A percentile compares a stretch with the other conserved stretches of the same genome.
Evolutionary conservation across 2,113 vertebrate species (phyloP).

Genomic region (Erythrocercus mccallii): DNA sequence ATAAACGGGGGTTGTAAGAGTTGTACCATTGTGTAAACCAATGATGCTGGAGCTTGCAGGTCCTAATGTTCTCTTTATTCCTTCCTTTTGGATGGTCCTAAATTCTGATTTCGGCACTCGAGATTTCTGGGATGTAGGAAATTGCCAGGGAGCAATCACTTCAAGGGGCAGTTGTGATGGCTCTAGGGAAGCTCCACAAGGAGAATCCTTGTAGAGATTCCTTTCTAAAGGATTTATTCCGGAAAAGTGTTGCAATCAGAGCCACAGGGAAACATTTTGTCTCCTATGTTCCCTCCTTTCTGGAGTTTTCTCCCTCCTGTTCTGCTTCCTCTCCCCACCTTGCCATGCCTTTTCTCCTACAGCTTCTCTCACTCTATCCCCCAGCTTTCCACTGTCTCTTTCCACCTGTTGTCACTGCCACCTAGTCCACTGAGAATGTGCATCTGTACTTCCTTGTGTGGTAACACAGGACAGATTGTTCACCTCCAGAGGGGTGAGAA

Average conservation of each 20-base stretch:
- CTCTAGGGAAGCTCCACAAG: not conserved
- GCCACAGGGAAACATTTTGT: not conserved
- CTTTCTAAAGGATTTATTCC: not conserved
- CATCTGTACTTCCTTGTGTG: not conserved
- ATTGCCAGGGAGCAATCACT: not conserved
- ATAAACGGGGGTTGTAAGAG: not conserved
- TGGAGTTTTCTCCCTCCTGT: not conserved
- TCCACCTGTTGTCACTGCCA: not conserved
- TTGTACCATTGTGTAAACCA: not conserved
- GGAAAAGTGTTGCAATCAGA: not conserved
- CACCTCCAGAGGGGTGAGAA: not conserved
- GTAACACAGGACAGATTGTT: not conserved
- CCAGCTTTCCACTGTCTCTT: not conserved
- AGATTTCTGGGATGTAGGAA: not conserved
- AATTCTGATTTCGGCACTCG: not conserved
- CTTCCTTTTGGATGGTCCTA: not conserved
- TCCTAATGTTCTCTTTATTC: not conserved
- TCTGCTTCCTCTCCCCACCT: not conserved
- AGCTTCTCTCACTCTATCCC: not conserved
- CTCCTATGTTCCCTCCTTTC: not conserved
- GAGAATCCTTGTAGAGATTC: not conserved
- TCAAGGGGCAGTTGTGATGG: not conserved
- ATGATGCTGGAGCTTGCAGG: not conserved
- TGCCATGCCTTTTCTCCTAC: not conserved
- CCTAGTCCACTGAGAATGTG: not conserved